These are phyloP conservation scores for Phataginus tetradactyla DNA, from an alignment of 2,797 vertebrate genomes.

Conservation along the genomic window DNA sequence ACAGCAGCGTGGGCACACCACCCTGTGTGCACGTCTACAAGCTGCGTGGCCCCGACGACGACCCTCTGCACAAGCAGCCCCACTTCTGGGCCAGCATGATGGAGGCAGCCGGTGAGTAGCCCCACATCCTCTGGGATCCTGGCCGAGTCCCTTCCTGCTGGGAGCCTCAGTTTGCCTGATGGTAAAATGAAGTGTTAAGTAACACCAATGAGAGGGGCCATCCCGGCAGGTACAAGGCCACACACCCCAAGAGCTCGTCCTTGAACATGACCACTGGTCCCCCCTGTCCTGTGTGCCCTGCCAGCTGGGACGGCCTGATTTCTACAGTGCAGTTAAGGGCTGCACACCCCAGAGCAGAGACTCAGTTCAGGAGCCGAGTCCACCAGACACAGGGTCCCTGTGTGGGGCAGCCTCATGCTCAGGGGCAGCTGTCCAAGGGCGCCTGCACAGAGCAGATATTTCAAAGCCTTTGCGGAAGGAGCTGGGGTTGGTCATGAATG, in stretches of 20 bases:
- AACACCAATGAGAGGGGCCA: too few relatives aligned
- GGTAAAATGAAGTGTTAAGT: too few relatives aligned
- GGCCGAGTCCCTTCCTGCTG: accelerated
- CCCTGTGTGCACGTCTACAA: constrained; percentile 98
- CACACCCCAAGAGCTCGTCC: accelerated
- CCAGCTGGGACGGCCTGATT: neutral
- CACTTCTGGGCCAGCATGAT: constrained; percentile 99
- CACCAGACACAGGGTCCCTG: neutral
- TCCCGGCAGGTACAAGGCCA: neutral
- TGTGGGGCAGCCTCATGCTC: neutral
- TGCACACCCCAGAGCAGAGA: neutral
- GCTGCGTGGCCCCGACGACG: constrained; percentile 90
- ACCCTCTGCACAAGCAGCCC: constrained; percentile 91
- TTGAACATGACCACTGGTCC: neutral
- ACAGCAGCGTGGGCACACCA: constrained; percentile 96
- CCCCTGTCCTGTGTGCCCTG: neutral
- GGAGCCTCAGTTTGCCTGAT: accelerated
- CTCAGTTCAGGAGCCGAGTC: accelerated
- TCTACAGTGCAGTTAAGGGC: too few relatives aligned
- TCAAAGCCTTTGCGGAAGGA: too few relatives aligned
- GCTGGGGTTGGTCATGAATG: accelerated
- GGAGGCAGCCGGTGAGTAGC: constrained; percentile 95
- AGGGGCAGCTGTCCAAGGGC: neutral
- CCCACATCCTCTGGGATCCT: neutral
- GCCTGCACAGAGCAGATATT: neutral